Conservation (phyloP, 2,113 vertebrate species). For the Thomomys bottae region DNA sequence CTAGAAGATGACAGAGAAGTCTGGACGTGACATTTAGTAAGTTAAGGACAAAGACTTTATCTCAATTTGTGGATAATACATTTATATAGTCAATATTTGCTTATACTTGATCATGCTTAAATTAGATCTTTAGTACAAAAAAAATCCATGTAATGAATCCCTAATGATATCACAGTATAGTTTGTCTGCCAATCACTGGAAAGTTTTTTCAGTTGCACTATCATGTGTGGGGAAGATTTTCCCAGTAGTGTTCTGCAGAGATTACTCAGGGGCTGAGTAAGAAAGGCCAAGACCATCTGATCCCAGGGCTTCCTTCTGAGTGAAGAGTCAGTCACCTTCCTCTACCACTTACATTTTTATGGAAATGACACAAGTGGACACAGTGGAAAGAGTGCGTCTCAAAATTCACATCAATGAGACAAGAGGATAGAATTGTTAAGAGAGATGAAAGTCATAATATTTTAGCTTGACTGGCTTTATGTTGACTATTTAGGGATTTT, state of each 20-base stretch:
- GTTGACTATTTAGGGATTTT: not conserved
- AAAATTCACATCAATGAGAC: not conserved
- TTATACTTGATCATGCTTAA: slow-evolving; percentile 44
- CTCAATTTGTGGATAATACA: not conserved
- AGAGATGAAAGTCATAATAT: not conserved
- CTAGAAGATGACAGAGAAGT: not conserved
- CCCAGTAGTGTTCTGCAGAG: not conserved
- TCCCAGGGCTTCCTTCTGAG: not conserved
- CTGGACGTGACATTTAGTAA: not conserved
- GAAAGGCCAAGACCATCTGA: not conserved
- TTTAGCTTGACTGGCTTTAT: slow-evolving; percentile 31
- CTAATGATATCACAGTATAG: not conserved
- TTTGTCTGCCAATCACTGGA: not conserved
- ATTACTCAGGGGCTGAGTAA: not conserved
- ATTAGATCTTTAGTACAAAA: slow-evolving; percentile 17
- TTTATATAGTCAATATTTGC: not conserved
- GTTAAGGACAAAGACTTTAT: not conserved
- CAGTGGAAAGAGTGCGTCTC: not conserved
- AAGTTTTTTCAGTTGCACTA: slow-evolving; percentile 6
- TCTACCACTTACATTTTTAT: not conserved
- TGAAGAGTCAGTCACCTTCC: not conserved
- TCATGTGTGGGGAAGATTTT: not conserved
- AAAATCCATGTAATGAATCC: slow-evolving; percentile 34
- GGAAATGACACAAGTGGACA: not conserved
- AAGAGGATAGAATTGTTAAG: not conserved